Conservation (phyloP, 2,888 invertebrate genomes). For the Tipula helvola region DNA sequence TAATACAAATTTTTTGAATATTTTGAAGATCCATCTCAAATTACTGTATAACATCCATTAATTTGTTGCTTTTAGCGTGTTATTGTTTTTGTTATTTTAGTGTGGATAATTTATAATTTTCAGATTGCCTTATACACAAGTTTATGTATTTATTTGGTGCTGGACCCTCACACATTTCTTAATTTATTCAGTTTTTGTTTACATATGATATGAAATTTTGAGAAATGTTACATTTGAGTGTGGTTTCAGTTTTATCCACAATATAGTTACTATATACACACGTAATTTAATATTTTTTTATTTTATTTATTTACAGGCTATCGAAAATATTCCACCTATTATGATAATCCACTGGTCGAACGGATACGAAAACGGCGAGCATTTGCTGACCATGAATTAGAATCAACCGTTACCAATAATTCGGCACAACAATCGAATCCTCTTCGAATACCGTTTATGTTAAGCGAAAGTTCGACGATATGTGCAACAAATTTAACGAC, state of each 20-base stretch:
- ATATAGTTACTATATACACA: background rate
- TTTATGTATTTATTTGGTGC: background rate
- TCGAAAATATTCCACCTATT: constrained; percentile 26
- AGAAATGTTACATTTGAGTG: background rate
- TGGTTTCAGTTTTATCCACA: background rate
- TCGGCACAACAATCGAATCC: background rate
- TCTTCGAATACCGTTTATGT: background rate
- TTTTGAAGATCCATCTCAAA: background rate
- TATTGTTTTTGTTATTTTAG: background rate
- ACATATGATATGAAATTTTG: background rate
- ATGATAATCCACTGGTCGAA: constrained; percentile 26
- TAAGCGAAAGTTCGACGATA: background rate
- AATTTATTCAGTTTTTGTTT: background rate
- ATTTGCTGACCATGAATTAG: constrained; percentile 38
- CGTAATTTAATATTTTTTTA: constrained; percentile 8
- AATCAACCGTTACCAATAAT: constrained; percentile 23
- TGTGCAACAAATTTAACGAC: background rate
- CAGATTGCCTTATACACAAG: background rate
- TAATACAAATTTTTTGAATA: background rate
- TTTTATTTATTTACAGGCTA: constrained; percentile 18
- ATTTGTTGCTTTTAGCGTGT: background rate
- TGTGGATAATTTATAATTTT: background rate
- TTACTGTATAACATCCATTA: background rate
- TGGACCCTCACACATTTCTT: background rate
- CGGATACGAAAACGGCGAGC: constrained; percentile 38